Evolutionary conservation across 2,113 vertebrate genomes (phyloP).

Genomic region (human (Homo sapiens)): DNA sequence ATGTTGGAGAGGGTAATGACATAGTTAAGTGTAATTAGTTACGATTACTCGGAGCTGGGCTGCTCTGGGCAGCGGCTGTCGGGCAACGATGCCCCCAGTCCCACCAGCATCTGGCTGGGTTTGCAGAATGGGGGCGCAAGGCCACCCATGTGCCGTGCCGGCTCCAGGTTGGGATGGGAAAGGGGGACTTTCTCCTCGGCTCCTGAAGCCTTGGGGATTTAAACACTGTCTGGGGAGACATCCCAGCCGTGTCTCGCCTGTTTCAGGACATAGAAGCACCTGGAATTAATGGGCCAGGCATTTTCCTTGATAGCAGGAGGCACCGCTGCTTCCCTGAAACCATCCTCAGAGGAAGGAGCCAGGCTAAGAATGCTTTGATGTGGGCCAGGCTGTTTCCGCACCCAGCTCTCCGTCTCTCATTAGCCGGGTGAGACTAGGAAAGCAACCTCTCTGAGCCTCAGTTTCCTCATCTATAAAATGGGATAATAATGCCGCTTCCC

Average conservation of each 20-base stretch:
- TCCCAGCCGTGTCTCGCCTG: rapidly evolving
- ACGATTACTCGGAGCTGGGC: constrained; percentile 83
- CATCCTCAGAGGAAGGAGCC: not conserved
- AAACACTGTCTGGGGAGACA: not conserved
- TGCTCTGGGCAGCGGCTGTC: constrained; percentile 67
- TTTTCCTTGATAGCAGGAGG: not conserved
- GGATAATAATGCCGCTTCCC: not conserved
- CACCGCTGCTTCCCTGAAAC: not conserved
- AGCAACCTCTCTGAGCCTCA: not conserved
- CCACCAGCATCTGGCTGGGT: not conserved
- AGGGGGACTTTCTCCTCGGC: not conserved
- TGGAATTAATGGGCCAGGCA: not conserved
- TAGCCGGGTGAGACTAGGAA: not conserved
- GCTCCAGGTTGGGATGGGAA: not conserved
- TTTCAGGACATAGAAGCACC: not conserved
- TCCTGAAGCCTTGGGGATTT: not conserved
- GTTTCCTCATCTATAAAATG: constrained; percentile 15
- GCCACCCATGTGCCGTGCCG: not conserved
- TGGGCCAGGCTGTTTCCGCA: not conserved
- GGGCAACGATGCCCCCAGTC: constrained; percentile 7
- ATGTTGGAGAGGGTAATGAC: constrained; percentile 88
- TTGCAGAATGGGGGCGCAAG: not conserved
- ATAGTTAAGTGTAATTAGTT: constrained; percentile 91
- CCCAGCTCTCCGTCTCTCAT: not conserved
- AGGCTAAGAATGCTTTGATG: not conserved